Evolutionary conservation across 2,797 vertebrate species (phyloP).

Genomic region (Capromys pilorides): DNA sequence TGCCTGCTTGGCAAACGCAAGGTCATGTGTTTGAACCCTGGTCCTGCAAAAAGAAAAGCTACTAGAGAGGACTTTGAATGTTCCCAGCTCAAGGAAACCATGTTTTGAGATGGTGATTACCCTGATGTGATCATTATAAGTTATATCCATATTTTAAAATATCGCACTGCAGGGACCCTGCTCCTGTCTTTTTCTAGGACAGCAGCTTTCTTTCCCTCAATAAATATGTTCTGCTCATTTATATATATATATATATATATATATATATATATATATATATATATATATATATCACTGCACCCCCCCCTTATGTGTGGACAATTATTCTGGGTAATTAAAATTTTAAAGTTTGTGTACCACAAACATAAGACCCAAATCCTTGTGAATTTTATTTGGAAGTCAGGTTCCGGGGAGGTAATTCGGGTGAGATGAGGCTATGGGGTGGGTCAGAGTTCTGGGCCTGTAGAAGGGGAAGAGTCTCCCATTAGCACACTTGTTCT

Average conservation of each 20-base stretch:
- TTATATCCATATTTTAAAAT: background rate
- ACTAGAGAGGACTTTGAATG: background rate
- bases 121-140: background rate
- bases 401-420: no score
- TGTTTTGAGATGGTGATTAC: background rate
- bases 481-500: rapidly evolving
- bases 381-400: background rate
- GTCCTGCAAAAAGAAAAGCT: no score
- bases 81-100: background rate
- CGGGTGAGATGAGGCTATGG: background rate
- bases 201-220: no score
- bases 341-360: background rate
- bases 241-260: no score
- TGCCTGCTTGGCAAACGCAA: no score
- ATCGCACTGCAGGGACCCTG: background rate
- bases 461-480: background rate
- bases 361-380: background rate
- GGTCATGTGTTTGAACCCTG: no score
- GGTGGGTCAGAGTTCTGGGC: no score
- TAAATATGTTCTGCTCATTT: no score
- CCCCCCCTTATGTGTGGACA: background rate
- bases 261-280: no score
- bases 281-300: no score
- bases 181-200: no score
- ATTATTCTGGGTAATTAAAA: background rate